These are phyloP conservation scores for Pterophyllum scalare DNA, from an alignment of 2,113 vertebrate species.

Conservation along the genomic window DNA sequence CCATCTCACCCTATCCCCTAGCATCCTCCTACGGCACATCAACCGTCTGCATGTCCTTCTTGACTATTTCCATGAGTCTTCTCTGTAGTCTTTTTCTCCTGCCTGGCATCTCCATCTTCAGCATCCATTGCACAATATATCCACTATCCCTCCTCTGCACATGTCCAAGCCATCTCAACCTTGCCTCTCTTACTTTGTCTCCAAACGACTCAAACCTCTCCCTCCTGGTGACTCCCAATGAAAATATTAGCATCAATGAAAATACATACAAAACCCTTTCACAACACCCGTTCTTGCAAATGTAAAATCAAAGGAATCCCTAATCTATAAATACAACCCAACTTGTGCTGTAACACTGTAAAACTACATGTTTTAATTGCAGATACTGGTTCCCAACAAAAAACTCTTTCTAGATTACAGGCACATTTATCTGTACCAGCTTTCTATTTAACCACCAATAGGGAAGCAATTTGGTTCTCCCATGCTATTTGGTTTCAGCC, in stretches of 20 bases:
- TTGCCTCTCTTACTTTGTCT: background rate
- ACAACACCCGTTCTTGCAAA: background rate
- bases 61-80: too few species aligned
- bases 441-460: background rate
- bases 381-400: background rate
- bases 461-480: background rate
- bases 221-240: background rate
- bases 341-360: background rate
- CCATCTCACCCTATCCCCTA: too few species aligned
- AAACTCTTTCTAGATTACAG: background rate
- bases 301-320: background rate
- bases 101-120: too few species aligned
- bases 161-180: too few species aligned
- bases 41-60: too few species aligned
- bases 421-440: background rate
- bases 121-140: too few species aligned
- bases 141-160: too few species aligned
- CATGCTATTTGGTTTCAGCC: background rate
- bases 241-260: background rate
- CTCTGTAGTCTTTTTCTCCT: too few species aligned
- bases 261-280: background rate
- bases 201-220: background rate
- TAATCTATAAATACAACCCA: background rate
- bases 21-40: too few species aligned
- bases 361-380: background rate